Conservation (phyloP, 2,888 invertebrate genomes). For the Yponomeuta malinellus region DNA sequence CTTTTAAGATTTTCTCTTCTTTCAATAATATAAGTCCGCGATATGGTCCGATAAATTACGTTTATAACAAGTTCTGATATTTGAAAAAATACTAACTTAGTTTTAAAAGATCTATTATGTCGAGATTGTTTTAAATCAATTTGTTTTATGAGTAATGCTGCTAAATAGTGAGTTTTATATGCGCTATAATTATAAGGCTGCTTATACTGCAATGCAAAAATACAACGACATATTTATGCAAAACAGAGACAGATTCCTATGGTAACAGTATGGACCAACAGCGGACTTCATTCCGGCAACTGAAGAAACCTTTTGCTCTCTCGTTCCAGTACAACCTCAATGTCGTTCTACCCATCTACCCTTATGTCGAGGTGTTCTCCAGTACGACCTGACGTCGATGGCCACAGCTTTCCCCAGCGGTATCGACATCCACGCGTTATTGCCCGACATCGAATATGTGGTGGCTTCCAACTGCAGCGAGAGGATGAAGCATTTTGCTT, state of each 20-base stretch:
- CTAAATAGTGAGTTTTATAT: too few relatives aligned
- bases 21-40: neutral
- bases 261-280: too few relatives aligned
- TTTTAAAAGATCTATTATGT: too few relatives aligned
- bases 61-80: neutral
- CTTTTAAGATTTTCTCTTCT: neutral
- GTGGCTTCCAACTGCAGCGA: slow-evolving; percentile 79
- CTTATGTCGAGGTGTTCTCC: slow-evolving; percentile 79
- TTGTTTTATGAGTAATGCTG: too few relatives aligned
- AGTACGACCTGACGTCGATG: slow-evolving; percentile 78
- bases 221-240: too few relatives aligned
- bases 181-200: too few relatives aligned
- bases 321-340: slow-evolving; percentile 52
- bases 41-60: neutral
- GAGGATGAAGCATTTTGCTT: slow-evolving; percentile 77
- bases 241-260: too few relatives aligned
- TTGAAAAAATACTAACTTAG: neutral
- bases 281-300: neutral
- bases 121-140: too few relatives aligned
- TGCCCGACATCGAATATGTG: slow-evolving; percentile 76
- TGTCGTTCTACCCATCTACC: slow-evolving; percentile 70
- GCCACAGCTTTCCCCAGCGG: slow-evolving; percentile 51
- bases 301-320: slow-evolving; percentile 6
- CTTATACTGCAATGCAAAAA: too few relatives aligned
- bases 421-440: slow-evolving; percentile 49